Percentiles rank a stretch among this genome's conserved stretches.
Conservation (phyloP, 2,797 vertebrate genomes). For the Furcifer pardalis region DNA sequence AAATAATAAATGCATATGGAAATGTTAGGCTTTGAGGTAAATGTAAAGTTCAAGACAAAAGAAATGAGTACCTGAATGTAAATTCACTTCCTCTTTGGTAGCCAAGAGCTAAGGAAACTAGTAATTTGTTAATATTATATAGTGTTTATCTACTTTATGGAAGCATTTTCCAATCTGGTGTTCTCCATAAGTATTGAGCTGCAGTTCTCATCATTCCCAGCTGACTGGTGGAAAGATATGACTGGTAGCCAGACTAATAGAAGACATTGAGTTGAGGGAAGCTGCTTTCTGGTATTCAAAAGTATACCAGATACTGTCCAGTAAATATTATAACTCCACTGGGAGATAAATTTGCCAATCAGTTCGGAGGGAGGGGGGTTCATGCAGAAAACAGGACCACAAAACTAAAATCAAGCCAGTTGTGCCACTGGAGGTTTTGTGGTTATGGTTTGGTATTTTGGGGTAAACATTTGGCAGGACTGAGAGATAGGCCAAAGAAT, state of each 20-base stretch:
- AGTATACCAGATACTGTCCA: background rate
- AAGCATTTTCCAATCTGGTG: background rate
- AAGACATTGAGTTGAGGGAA: background rate
- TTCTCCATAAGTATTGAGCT: background rate
- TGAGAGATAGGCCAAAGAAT: too few relatives aligned
- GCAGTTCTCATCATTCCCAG: background rate
- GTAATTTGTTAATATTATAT: background rate
- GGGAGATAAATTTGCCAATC: background rate
- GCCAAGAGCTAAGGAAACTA: background rate
- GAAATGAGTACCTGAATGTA: background rate
- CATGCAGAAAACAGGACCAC: too few relatives aligned
- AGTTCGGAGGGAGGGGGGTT: too few relatives aligned
- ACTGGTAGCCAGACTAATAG: background rate
- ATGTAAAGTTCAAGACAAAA: background rate
- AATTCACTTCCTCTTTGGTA: background rate
- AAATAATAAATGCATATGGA: background rate
- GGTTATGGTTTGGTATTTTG: too few relatives aligned
- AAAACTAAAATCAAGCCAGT: too few relatives aligned
- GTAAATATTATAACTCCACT: background rate
- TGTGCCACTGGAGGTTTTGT: too few relatives aligned
- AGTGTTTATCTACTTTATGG: background rate
- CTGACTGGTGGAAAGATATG: background rate
- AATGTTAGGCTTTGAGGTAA: constrained; percentile 28
- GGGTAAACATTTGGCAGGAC: too few relatives aligned
- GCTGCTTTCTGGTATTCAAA: background rate